Evolutionary conservation across 2,888 invertebrate species (phyloP).

Genomic region (Andrena camellia): DNA sequence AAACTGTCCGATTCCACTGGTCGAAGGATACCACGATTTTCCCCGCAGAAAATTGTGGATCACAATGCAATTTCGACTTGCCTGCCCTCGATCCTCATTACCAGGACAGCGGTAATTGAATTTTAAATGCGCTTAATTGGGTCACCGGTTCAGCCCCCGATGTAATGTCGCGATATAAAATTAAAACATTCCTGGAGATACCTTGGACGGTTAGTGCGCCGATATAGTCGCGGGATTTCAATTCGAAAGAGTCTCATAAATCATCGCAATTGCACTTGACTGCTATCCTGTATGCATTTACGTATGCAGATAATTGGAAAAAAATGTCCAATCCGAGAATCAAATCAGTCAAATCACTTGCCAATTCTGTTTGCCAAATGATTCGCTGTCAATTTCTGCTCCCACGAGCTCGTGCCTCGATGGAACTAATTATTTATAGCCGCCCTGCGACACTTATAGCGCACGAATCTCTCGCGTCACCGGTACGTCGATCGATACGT

Average conservation of each 20-base stretch:
- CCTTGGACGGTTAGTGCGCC: background rate
- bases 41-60: slow-evolving; percentile 29
- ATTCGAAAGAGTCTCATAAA: background rate
- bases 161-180: slow-evolving; percentile 68
- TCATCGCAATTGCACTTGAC: background rate
- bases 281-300: background rate
- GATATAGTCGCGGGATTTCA: background rate
- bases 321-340: no score
- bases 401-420: background rate
- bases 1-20: background rate
- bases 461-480: background rate
- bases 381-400: background rate
- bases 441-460: background rate
- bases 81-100: background rate
- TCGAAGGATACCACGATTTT: background rate
- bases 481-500: slow-evolving; percentile 36
- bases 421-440: background rate
- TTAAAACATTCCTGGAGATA: slow-evolving; percentile 59
- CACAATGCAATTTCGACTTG: slow-evolving; percentile 52
- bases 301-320: no score
- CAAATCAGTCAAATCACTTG: no score
- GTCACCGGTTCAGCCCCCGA: slow-evolving; percentile 72
- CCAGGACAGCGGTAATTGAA: slow-evolving; percentile 76
- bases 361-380: background rate
- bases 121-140: slow-evolving; percentile 82